Evolutionary conservation across 1,140 invertebrate genomes (phyloP).

Genomic region (Mactra quadrangularis): DNA sequence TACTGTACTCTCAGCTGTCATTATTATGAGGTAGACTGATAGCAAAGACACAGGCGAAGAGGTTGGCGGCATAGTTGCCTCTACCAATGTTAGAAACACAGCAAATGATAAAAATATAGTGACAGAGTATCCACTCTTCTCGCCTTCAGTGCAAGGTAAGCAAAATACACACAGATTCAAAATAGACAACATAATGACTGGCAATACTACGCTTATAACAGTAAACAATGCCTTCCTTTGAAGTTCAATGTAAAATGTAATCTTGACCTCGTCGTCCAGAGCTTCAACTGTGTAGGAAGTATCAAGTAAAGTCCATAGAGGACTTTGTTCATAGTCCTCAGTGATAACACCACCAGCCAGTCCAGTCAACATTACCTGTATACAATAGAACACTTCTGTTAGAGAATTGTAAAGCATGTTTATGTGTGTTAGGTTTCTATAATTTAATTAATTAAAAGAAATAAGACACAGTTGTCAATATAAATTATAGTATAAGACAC

Average conservation of each 20-base stretch:
- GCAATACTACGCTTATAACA: conserved; percentile 10
- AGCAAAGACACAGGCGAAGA: conserved; percentile 17
- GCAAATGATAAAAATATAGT: conserved; percentile 33
- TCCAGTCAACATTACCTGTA: too few relatives aligned
- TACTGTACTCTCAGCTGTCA: conserved; percentile 22
- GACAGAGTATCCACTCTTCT: conserved; percentile 29
- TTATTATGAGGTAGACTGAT: conserved; percentile 3
- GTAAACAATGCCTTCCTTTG: conserved; percentile 28
- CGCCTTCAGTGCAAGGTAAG: conserved; percentile 22
- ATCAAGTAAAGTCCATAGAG: conserved; percentile 15
- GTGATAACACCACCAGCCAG: too few relatives aligned
- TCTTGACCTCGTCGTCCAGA: neutral
- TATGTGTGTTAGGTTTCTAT: too few relatives aligned
- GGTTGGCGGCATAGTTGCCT: conserved; percentile 4
- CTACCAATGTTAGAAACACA: conserved; percentile 29
- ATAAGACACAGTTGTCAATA: too few relatives aligned
- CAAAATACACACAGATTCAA: conserved; percentile 33
- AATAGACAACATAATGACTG: conserved; percentile 7
- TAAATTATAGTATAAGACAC: too few relatives aligned
- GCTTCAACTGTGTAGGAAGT: neutral
- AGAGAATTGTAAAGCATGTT: too few relatives aligned
- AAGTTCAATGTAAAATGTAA: conserved; percentile 16
- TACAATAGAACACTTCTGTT: too few relatives aligned
- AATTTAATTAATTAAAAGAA: too few relatives aligned
- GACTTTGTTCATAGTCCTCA: conserved; percentile 6